Evolutionary conservation across 1,140 invertebrate species (phyloP).

Genomic region (Dermatophagoides farinae): DNA sequence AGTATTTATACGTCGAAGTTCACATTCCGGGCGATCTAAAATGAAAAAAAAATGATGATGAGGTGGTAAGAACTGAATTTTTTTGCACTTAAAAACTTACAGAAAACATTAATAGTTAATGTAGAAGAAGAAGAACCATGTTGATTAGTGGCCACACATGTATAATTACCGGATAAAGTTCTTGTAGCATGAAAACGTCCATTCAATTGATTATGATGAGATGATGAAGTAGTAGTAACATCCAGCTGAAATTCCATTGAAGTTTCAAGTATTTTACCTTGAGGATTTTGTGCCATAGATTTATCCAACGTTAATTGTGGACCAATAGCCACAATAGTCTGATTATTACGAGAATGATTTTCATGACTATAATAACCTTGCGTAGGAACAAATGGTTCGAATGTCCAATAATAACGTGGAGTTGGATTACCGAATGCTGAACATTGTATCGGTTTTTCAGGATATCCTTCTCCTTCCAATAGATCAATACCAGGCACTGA

Average conservation of each 20-base stretch:
- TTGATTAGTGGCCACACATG: constrained; percentile 50
- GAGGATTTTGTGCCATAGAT: neutral
- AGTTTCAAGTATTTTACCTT: neutral
- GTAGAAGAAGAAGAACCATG: constrained; percentile 43
- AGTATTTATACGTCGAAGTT: constrained; percentile 38
- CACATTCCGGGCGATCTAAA: constrained; percentile 62
- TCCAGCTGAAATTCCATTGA: neutral
- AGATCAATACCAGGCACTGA: constrained; percentile 48
- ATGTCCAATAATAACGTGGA: constrained; percentile 18
- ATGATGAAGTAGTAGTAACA: no score
- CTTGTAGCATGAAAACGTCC: neutral
- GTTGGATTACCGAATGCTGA: constrained; percentile 47
- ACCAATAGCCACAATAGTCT: constrained; percentile 1
- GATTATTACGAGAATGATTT: neutral
- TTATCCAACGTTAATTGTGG: neutral
- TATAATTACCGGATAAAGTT: constrained; percentile 38
- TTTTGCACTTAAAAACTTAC: constrained; percentile 44
- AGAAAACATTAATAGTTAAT: constrained; percentile 50
- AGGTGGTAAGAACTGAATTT: constrained; percentile 15
- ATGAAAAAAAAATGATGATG: neutral
- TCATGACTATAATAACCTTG: neutral
- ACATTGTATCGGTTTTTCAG: constrained; percentile 43
- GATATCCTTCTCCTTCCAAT: constrained; percentile 48
- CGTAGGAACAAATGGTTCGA: neutral
- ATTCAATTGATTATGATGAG: neutral